Evolutionary conservation across 2,797 vertebrate species (phyloP).

Genomic region (Crenuchus spilurus): DNA sequence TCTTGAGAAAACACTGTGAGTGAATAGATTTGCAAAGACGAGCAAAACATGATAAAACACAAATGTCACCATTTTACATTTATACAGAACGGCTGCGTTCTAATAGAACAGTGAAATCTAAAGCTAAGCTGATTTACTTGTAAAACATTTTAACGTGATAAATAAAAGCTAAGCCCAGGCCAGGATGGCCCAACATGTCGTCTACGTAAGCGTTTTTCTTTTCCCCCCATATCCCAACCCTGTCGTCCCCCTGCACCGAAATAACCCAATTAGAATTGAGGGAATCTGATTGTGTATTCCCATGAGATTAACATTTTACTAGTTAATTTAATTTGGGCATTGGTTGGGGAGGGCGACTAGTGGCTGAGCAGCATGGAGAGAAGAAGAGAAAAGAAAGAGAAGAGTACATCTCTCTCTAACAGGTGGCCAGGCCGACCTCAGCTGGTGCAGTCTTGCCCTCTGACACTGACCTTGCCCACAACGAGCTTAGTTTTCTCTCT

Average conservation of each 20-base stretch:
- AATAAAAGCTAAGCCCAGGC: constrained; percentile 33
- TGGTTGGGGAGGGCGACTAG: constrained; percentile 58
- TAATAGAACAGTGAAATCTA: constrained; percentile 9
- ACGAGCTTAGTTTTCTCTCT: constrained; percentile 68
- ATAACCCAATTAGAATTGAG: constrained; percentile 62
- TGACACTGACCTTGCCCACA: constrained; percentile 89
- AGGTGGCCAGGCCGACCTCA: constrained; percentile 91
- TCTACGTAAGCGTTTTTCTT: constrained; percentile 32
- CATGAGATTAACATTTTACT: constrained; percentile 63
- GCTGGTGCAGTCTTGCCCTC: constrained; percentile 88
- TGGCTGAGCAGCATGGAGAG: constrained; percentile 59
- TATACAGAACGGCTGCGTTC: too few species aligned
- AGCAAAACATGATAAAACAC: too few species aligned
- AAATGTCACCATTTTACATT: too few species aligned
- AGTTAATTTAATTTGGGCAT: constrained; percentile 75
- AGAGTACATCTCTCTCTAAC: constrained; percentile 79
- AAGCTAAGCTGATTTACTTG: constrained; percentile 24
- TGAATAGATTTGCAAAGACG: not conserved
- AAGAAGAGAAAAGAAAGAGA: constrained; percentile 53
- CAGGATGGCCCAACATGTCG: constrained; percentile 40
- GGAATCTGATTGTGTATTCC: constrained; percentile 70
- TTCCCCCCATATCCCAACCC: constrained; percentile 25
- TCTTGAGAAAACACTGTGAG: not conserved
- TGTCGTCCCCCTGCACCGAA: constrained; percentile 31
- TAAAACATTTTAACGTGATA: constrained; percentile 26